phyloP scores from a whole-genome alignment of 2,797 vertebrate species.

The Zonotrichia albicollis region DNA sequence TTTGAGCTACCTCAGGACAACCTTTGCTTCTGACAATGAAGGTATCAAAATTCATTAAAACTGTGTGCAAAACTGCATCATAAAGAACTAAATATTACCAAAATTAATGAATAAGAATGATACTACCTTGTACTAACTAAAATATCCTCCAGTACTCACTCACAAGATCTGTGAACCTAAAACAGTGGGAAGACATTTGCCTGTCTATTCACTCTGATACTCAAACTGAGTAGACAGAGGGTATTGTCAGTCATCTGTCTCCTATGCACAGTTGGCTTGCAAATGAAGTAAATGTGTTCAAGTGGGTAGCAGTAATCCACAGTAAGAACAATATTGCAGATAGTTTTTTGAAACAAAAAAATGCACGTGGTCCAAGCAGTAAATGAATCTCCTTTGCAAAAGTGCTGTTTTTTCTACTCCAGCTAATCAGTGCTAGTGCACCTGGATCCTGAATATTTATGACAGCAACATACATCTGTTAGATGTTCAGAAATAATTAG shows the following conservation, averaged over 20 bases:
- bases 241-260: constrained; percentile 21
- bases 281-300: background rate
- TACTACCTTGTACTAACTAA: background rate
- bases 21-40: background rate
- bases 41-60: background rate
- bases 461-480: background rate
- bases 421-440: constrained; percentile 29
- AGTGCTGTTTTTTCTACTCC: background rate
- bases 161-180: background rate
- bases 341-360: background rate
- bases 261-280: background rate
- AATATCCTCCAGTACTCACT: background rate
- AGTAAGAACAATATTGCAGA: background rate
- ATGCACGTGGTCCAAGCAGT: background rate
- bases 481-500: constrained; percentile 45
- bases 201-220: background rate
- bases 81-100: background rate
- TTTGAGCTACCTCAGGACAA: background rate
- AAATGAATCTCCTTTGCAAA: background rate
- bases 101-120: background rate
- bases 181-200: background rate
- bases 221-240: background rate
- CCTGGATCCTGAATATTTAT: constrained; percentile 51
- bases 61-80: background rate
- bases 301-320: background rate